Evolutionary conservation across 2,113 vertebrate species (phyloP).

Genomic region (Catharus bicknelli): DNA sequence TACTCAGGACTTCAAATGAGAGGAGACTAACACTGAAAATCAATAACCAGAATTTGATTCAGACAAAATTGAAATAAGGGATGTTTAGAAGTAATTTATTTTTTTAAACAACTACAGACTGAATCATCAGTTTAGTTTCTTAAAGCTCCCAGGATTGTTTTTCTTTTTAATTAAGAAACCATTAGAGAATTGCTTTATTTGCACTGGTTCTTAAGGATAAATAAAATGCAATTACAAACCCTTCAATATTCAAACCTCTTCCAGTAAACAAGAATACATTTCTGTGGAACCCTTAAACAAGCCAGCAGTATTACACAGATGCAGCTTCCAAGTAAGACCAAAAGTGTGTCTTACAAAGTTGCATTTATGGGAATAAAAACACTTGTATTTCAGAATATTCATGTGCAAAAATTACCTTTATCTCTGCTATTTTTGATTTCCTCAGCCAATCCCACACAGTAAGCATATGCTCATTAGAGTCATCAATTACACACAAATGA

Average conservation of each 20-base stretch:
- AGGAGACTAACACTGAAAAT: not conserved
- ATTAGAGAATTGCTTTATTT: not conserved
- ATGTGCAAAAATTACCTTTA: constrained; percentile 83
- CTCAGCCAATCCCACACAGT: constrained; percentile 97
- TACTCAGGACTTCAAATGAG: not conserved
- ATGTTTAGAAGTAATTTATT: not conserved
- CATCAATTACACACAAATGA: constrained; percentile 94
- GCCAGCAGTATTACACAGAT: not conserved
- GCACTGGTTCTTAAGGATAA: not conserved
- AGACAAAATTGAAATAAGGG: not conserved
- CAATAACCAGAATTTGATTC: not conserved
- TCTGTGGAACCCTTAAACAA: not conserved
- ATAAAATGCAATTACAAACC: not conserved
- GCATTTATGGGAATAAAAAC: not conserved
- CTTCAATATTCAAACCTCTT: not conserved
- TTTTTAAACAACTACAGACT: not conserved
- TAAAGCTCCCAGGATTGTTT: not conserved
- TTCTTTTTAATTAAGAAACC: not conserved
- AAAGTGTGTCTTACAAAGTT: not conserved
- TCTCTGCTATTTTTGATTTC: constrained; percentile 94
- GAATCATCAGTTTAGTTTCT: not conserved
- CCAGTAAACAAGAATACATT: not conserved
- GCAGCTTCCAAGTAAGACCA: not conserved
- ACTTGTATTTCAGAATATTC: not conserved
- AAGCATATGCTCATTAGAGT: constrained; percentile 97